A percentile compares a stretch with the other conserved stretches of the same genome.
Conservation (phyloP, 2,797 vertebrate species). For the Euthynnus affinis region DNA sequence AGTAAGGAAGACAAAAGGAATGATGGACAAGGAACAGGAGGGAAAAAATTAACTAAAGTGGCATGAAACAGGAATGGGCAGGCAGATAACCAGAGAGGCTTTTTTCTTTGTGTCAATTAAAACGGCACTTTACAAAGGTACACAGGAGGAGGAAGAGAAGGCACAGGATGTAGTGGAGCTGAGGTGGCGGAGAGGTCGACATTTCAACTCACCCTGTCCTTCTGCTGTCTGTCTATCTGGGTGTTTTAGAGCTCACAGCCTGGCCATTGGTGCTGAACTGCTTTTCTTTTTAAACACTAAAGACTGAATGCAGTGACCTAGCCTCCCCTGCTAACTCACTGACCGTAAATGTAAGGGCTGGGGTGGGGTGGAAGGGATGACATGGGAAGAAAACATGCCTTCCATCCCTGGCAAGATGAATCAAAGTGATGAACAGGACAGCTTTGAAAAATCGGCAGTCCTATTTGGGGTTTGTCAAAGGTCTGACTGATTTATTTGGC, state of each 20-base stretch:
- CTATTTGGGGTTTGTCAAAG: slow-evolving; percentile 73
- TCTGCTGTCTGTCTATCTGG: slow-evolving; percentile 58
- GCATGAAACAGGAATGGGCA: slow-evolving; percentile 70
- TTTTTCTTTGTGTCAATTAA: slow-evolving; percentile 76
- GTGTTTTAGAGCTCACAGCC: slow-evolving; percentile 34
- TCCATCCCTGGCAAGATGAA: slow-evolving; percentile 66
- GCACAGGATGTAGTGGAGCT: slow-evolving; percentile 51
- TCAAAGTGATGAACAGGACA: slow-evolving; percentile 74
- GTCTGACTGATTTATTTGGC: slow-evolving; percentile 75
- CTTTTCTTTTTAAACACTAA: slow-evolving; percentile 49
- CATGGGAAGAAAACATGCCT: slow-evolving; percentile 57
- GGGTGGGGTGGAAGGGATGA: not conserved
- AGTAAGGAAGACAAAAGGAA: slow-evolving; percentile 29
- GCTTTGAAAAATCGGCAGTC: slow-evolving; percentile 68
- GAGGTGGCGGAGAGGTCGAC: slow-evolving; percentile 60
- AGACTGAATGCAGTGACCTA: slow-evolving; percentile 37
- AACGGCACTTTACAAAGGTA: slow-evolving; percentile 66
- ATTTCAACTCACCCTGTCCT: slow-evolving; percentile 60
- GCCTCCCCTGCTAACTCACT: slow-evolving; percentile 46
- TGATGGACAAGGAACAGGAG: slow-evolving; percentile 66
- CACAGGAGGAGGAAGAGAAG: slow-evolving; percentile 42
- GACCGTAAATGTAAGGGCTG: slow-evolving; percentile 37
- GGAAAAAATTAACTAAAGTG: slow-evolving; percentile 53
- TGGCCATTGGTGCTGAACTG: slow-evolving; percentile 29
- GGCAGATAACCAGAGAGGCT: slow-evolving; percentile 50